Evolutionary conservation across 2,113 vertebrate genomes (phyloP).

Genomic region (Okapia johnstoni): DNA sequence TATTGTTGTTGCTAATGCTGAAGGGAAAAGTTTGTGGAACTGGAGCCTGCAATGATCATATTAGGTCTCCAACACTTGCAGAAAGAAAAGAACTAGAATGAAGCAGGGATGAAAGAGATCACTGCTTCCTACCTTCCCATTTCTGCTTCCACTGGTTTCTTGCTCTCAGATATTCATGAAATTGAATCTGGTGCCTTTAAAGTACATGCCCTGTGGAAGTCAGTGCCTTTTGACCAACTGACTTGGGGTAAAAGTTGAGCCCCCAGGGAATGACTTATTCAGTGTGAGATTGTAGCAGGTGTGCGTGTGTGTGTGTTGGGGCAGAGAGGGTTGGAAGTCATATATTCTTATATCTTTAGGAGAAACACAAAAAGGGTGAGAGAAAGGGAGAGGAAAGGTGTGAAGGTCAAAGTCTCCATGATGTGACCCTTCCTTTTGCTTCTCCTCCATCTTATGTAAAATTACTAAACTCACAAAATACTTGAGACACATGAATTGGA

Average conservation of each 20-base stretch:
- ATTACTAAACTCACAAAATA: background rate
- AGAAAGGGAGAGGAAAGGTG: background rate
- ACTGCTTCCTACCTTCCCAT: background rate
- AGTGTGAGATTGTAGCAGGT: background rate
- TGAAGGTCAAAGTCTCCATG: background rate
- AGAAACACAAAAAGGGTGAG: background rate
- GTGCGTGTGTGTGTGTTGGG: background rate
- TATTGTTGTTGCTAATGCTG: background rate
- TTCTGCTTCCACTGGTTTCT: background rate
- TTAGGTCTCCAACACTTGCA: background rate
- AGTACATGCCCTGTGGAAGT: background rate
- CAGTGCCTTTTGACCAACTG: background rate
- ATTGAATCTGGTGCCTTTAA: background rate
- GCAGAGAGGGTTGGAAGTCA: background rate
- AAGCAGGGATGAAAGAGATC: background rate
- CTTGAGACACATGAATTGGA: background rate
- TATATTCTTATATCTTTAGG: background rate
- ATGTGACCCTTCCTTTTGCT: background rate
- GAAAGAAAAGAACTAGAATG: background rate
- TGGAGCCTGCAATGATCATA: background rate
- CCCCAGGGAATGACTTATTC: background rate
- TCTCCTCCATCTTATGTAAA: background rate
- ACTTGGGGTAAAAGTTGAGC: background rate
- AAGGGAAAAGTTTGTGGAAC: background rate
- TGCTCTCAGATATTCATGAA: background rate